Percentiles rank a stretch among this genome's conserved stretches.
These are phyloP conservation scores for Adoxophyes honmai DNA, from an alignment of 1,140 invertebrate species.

Conservation along the genomic window DNA sequence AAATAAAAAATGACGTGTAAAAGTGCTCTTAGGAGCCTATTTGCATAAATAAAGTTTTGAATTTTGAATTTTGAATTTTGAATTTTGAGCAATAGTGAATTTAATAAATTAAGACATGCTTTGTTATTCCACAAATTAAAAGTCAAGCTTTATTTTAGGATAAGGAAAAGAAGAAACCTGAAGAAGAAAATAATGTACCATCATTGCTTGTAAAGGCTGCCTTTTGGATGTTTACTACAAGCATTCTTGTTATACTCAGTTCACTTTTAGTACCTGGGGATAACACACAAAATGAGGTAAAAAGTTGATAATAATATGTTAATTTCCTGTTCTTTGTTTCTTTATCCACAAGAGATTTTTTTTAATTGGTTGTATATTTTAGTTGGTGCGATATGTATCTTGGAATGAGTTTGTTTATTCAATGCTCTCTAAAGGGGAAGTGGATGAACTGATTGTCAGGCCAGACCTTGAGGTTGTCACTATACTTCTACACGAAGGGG, in stretches of 20 bases:
- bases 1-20: no score
- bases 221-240: constrained; percentile 86
- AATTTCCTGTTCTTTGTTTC: no score
- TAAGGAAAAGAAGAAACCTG: constrained; percentile 76
- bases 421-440: constrained; percentile 95
- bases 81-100: not conserved
- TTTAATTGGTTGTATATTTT: constrained; percentile 24
- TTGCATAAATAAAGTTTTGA: no score
- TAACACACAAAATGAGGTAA: constrained; percentile 83
- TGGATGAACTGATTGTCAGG: constrained; percentile 90
- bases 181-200: constrained; percentile 82
- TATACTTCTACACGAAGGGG: constrained; percentile 90
- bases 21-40: no score
- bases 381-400: constrained; percentile 85
- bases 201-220: constrained; percentile 84
- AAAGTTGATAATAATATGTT: no score
- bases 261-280: constrained; percentile 84
- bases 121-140: constrained; percentile 13
- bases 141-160: constrained; percentile 48
- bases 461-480: constrained; percentile 91
- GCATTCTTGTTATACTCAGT: constrained; percentile 83
- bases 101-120: not conserved
- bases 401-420: constrained; percentile 98
- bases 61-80: not conserved
- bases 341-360: no score